Percentiles rank a stretch among this genome's conserved stretches.
Evolutionary conservation across 2,888 invertebrate species (phyloP).

Genomic region (Cantharis rustica): DNA sequence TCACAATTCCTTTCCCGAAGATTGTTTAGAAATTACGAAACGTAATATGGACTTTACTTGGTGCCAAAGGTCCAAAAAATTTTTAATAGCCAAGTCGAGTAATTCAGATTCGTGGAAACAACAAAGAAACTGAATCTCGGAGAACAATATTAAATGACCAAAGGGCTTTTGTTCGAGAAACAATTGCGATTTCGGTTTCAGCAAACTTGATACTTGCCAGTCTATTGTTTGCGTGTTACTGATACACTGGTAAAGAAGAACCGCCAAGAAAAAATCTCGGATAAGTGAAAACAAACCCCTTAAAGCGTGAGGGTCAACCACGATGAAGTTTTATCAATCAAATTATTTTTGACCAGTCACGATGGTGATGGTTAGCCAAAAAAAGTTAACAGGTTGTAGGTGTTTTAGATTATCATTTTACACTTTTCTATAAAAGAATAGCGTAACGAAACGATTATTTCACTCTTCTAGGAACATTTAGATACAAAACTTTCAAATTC

Average conservation of each 20-base stretch:
- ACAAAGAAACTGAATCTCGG: constrained; percentile 34
- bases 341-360: constrained; percentile 47
- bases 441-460: constrained; percentile 41
- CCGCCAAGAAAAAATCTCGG: constrained; percentile 12
- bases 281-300: constrained; percentile 27
- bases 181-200: constrained; percentile 47
- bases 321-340: constrained; percentile 50
- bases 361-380: constrained; percentile 41
- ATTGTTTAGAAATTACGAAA: constrained; percentile 11
- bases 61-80: neutral
- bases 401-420: constrained; percentile 37
- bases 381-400: constrained; percentile 39
- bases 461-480: neutral
- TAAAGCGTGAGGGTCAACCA: constrained; percentile 30
- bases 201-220: constrained; percentile 41
- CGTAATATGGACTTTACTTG: constrained; percentile 8
- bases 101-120: constrained; percentile 20
- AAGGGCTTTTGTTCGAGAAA: constrained; percentile 39
- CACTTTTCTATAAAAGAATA: constrained; percentile 45
- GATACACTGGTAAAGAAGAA: constrained; percentile 30
- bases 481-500: neutral
- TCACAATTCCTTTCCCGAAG: constrained; percentile 6
- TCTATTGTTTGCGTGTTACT: constrained; percentile 38
- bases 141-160: constrained; percentile 34
- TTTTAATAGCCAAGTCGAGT: neutral